Percentiles rank a stretch among this genome's conserved stretches.
These are phyloP conservation scores for Lordiphosa andalusiaca DNA, from an alignment of 2,888 invertebrate genomes.

Conservation along the genomic window DNA sequence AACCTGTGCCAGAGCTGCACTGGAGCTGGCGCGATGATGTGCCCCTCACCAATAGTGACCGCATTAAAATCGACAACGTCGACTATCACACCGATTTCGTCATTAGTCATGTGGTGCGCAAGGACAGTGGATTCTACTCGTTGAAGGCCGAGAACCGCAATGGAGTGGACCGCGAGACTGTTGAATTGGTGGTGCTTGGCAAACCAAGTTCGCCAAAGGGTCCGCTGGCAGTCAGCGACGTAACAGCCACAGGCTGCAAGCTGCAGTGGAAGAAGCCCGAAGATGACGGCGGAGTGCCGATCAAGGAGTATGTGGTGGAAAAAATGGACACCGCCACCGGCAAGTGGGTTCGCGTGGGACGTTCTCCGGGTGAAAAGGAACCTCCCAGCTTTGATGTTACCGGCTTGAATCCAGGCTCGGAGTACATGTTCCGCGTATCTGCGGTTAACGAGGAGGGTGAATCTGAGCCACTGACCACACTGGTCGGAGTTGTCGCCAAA, in stretches of 20 bases:
- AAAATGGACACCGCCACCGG: conserved; percentile 95
- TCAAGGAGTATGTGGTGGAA: conserved; percentile 97
- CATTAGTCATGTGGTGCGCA: conserved; percentile 83
- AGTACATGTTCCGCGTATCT: conserved; percentile 98
- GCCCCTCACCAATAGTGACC: conserved; percentile 86
- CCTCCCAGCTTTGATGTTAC: conserved; percentile 86
- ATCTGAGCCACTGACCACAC: conserved; percentile 96
- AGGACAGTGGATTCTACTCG: conserved; percentile 92
- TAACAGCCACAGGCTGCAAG: conserved; percentile 96
- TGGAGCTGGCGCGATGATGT: conserved; percentile 85
- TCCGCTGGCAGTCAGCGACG: conserved; percentile 92
- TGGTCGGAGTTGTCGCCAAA: conserved; percentile 96
- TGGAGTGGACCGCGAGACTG: conserved; percentile 84
- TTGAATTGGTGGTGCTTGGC: conserved; percentile 93
- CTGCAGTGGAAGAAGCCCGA: conserved; percentile 96
- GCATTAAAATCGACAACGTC: conserved; percentile 88
- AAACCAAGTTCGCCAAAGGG: conserved; percentile 91
- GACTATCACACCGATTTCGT: conserved; percentile 95
- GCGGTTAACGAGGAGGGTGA: conserved; percentile 99
- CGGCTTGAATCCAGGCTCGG: conserved; percentile 95
- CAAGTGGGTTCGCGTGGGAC: conserved; percentile 86
- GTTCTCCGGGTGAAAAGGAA: conserved; percentile 89
- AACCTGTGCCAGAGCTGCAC: conserved; percentile 94
- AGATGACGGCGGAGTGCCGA: conserved; percentile 96
- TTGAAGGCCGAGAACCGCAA: conserved; percentile 95